Base-by-base conservation (phyloP, 2,888 invertebrate species). In the Standfussiana lucernea region DNA sequence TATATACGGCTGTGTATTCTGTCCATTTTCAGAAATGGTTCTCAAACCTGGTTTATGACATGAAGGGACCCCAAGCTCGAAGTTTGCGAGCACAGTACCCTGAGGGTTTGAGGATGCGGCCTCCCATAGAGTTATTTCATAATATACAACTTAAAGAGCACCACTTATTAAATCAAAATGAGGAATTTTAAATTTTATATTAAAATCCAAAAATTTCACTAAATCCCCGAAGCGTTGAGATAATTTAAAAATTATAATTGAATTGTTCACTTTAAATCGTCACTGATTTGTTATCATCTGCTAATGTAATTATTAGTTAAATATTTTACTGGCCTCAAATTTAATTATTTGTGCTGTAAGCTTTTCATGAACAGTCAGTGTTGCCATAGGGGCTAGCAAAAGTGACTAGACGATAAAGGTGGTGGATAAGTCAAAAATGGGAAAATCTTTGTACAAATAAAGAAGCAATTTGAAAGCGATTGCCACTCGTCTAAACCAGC, bases 161-260 rank as follows among this genome's bases (percentile, higher is more conserved):
- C 24, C n/a, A 53, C 18, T 28, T n/a, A 68, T 42, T 32, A 56
- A 67, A 62, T 21, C 10, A 35, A 77, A 75, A 37, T 32, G 10
- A 24, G 24, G 6, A 50, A 53, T 35, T 32, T 28, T n/a, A 47
- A 68, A 73, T 50, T 35, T 66, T 66, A 75, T 6, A 50, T 42
- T 59, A 59, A 77, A 67, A 59, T 45, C 18, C 11, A 62, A 72
- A 68, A 59, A 72, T 72, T 79, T 77, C 80, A 82, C 77, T n/a
- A 40, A 75, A 76, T 82, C 85, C 90, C 89, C 88, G 53, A 85
- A 83, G 80, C 87, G 89, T 90, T 90, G 79, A 88, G 72, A 88
- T 85, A 71, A 82, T 88, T 82, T 83, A 83, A 85, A 85, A 84
- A 80, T 81, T 88, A 81, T 88, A 83, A 84, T 86, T 84, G 74